A percentile compares a stretch with the other conserved stretches of the same genome.
phyloP scores from a whole-genome alignment of 2,797 vertebrate species.

The Tinamus major region DNA sequence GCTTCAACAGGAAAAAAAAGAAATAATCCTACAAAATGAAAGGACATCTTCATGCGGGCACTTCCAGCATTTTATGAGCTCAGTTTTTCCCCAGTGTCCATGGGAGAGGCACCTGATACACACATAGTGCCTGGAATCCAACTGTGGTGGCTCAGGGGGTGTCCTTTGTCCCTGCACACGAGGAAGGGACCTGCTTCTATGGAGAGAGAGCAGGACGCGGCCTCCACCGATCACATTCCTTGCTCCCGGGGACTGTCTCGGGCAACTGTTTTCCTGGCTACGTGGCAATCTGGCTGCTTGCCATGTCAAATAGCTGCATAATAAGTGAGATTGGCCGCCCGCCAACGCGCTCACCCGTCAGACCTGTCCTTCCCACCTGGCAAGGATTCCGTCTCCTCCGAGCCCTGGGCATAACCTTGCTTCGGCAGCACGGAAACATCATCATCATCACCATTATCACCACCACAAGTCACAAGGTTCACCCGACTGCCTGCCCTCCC shows the following conservation, averaged over 20 bases:
- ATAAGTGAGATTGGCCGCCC: background rate
- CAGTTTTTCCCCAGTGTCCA: background rate
- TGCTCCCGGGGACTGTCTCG: background rate
- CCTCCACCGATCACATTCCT: background rate
- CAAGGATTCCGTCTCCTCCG: conserved; percentile 14
- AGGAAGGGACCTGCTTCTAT: background rate
- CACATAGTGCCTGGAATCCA: background rate
- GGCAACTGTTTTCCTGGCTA: background rate
- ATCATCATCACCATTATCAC: background rate
- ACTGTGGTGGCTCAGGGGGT: background rate
- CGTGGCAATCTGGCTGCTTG: conserved; percentile 5
- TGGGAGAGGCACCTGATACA: background rate
- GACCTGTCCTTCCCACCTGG: conserved; percentile 19
- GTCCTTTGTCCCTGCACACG: background rate
- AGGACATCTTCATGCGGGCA: background rate
- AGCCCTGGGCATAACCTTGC: background rate
- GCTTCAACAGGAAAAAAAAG: background rate
- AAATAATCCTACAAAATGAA: background rate
- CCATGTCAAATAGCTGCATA: conserved; percentile 28
- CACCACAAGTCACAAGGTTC: background rate
- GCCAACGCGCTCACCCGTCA: conserved; percentile 2
- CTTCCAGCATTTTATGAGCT: background rate
- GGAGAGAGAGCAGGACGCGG: background rate
- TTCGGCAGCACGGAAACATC: conserved; percentile 2
- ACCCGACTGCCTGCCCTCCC: background rate